Percentiles rank a stretch among this genome's conserved stretches.
Evolutionary conservation across 2,113 vertebrate species (phyloP).

Genomic region (Chroicocephalus ridibundus): DNA sequence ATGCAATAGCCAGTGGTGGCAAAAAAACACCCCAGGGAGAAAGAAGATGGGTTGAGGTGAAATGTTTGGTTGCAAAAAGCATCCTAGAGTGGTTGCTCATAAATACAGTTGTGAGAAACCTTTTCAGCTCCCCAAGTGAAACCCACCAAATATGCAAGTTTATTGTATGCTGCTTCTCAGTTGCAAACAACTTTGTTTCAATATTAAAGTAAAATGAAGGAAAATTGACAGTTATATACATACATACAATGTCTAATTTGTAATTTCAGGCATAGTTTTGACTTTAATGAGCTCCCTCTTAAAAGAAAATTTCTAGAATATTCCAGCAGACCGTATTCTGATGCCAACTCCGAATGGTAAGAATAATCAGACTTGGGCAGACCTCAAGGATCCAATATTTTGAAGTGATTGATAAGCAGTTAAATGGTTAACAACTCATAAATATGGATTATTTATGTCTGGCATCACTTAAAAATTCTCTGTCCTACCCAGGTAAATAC

Average conservation of each 20-base stretch:
- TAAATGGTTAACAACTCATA: background rate
- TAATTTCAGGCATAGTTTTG: background rate
- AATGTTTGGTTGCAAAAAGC: conserved; percentile 65
- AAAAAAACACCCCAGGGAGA: background rate
- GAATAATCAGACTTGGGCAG: background rate
- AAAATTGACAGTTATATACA: background rate
- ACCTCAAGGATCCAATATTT: background rate
- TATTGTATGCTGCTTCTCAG: background rate
- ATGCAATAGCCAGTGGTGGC: background rate
- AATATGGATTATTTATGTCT: background rate
- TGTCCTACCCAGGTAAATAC: background rate
- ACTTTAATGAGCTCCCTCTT: background rate
- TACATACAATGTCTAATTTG: background rate
- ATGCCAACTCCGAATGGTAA: background rate
- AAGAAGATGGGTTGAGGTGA: background rate
- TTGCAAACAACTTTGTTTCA: background rate
- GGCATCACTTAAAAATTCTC: background rate
- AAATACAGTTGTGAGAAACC: background rate
- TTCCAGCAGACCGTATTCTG: background rate
- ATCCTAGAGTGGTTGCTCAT: conserved; percentile 39
- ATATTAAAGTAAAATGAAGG: background rate
- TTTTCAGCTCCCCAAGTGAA: background rate
- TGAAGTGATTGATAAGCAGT: background rate
- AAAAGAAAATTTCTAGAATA: background rate
- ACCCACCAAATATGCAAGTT: background rate